These are phyloP conservation scores for Keiferia lycopersicella DNA, from an alignment of 2,888 invertebrate genomes.

Conservation along the genomic window DNA sequence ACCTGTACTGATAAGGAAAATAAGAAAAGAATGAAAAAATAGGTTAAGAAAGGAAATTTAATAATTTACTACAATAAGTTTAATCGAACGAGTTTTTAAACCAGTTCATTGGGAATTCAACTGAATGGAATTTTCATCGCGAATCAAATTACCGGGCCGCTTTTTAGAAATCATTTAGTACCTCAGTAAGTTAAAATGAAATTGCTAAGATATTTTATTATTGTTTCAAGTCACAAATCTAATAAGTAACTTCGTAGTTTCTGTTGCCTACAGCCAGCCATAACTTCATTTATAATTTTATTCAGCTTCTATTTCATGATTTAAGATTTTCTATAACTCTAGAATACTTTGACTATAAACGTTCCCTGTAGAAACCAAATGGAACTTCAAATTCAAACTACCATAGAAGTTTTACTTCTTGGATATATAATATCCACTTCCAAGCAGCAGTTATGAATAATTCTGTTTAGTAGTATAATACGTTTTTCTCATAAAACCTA, in stretches of 20 bases:
- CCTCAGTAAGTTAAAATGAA: too few species aligned
- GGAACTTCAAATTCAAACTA: neutral
- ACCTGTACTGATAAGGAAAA: too few species aligned
- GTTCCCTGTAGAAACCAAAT: neutral
- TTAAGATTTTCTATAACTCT: neutral
- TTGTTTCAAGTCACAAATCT: conserved; percentile 14
- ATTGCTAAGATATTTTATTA: neutral
- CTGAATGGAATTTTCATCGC: too few species aligned
- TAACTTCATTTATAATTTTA: neutral
- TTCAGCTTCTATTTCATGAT: conserved; percentile 14
- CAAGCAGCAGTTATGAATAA: neutral
- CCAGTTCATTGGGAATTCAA: too few species aligned
- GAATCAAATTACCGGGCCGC: neutral
- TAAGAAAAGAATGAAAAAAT: too few species aligned
- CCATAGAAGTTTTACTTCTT: neutral
- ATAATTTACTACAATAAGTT: too few species aligned
- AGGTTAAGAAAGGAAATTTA: too few species aligned
- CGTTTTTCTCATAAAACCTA: neutral
- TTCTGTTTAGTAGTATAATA: neutral
- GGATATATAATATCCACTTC: neutral
- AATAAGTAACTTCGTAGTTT: conserved; percentile 11
- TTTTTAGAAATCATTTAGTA: neutral
- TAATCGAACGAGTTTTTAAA: too few species aligned
- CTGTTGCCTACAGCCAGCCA: neutral
- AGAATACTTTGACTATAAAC: conserved; percentile 9